Evolutionary conservation across 2,888 invertebrate species (phyloP), one percentile per base, ranked within the genome.

Genomic region (Agrotis ipsilon): DNA sequence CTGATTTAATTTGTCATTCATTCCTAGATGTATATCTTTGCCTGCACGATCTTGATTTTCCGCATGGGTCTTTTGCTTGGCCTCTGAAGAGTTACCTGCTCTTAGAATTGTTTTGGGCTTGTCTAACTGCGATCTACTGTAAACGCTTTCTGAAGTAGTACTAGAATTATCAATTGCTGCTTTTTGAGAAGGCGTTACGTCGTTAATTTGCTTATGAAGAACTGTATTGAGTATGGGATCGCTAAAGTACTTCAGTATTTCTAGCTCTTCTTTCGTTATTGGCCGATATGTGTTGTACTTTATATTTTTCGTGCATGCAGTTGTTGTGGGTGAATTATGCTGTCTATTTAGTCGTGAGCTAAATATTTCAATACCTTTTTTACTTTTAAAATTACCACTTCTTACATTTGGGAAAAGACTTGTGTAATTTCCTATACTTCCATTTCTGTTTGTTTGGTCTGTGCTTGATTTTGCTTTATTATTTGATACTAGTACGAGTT

Each of bases 231-330:
- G 49, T 46, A 67, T 16, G 2, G 61, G 54, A 54, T 67, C 16
- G 1, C 48, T 57, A 14, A 71, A 59, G 55, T 58, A 59, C 27
- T 75, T 68, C 0, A 76, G 65, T 19, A 79, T 39, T 74, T 89
- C 87, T 14, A 88, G 52, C 59, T 91, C 88, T 66, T 91, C 90
- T 57, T 85, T 82, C n/a, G 85, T 79, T 5, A 83, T 82, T 19
- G 93, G 90, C 80, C 88, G 86, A 64, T 91, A 93, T 13, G 92
- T 92, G 77, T 93, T 93, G 68, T 93, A 93, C 75, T 81, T 90
- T 60, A 90, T 83, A 19, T 19, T 76, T 65, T 76, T 81, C 18
- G 76, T 78, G 3, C 65, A 75, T 1, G 72, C 55, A 55, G 48
- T 57, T 9, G 18, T 5, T 5, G 75, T 66, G 3, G 48, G 18